Conservation (phyloP, 1,140 invertebrate genomes). For the Microplitis mediator region DNA sequence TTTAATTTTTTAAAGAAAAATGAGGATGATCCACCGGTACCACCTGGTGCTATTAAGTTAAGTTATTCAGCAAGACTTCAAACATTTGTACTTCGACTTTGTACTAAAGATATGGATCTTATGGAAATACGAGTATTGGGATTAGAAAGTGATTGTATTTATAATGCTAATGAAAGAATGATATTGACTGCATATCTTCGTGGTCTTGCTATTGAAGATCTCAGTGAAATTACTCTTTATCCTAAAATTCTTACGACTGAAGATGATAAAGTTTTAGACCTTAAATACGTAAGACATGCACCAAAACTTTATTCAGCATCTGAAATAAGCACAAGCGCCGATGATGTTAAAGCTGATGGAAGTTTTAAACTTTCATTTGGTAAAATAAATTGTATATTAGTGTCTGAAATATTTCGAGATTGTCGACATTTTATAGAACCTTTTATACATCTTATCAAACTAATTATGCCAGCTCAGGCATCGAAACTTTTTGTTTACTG, state of each 20-base stretch:
- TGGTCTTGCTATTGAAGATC: slow-evolving; percentile 73
- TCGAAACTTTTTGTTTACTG: slow-evolving; percentile 37
- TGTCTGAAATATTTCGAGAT: slow-evolving; percentile 76
- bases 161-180: slow-evolving; percentile 80
- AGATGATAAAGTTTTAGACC: slow-evolving; percentile 78
- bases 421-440: slow-evolving; percentile 74
- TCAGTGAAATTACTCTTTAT: slow-evolving; percentile 78
- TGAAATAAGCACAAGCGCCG: slow-evolving; percentile 56
- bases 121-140: slow-evolving; percentile 70
- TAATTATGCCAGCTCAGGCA: slow-evolving; percentile 32
- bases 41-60: slow-evolving; percentile 76
- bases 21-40: slow-evolving; percentile 71
- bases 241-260: slow-evolving; percentile 74
- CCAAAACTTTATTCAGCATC: slow-evolving; percentile 64
- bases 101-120: slow-evolving; percentile 74
- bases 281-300: slow-evolving; percentile 76
- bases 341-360: slow-evolving; percentile 70
- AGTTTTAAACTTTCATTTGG: slow-evolving; percentile 74
- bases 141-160: slow-evolving; percentile 77
- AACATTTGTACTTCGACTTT: slow-evolving; percentile 68
- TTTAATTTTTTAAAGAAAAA: slow-evolving; percentile 45
- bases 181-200: slow-evolving; percentile 73
- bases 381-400: slow-evolving; percentile 72
- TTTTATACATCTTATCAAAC: slow-evolving; percentile 53
- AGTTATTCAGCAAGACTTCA: slow-evolving; percentile 75